Conservation (phyloP, 1,140 invertebrate genomes). For the Eueides isabella region DNA sequence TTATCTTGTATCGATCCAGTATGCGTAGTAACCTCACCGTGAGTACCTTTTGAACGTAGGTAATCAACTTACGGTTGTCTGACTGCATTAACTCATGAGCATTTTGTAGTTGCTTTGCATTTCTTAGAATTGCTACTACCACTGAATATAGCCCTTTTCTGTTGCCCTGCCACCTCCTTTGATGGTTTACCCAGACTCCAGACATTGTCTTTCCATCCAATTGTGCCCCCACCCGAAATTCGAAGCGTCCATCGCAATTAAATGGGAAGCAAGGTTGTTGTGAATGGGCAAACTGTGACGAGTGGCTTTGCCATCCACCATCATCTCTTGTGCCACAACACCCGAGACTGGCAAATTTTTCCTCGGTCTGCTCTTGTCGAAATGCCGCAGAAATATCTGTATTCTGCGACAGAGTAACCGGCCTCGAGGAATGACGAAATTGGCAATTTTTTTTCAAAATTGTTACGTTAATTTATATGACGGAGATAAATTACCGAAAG, state of each 20-base stretch:
- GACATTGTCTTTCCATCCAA: no score
- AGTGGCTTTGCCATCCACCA: slow-evolving; percentile 39
- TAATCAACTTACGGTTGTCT: slow-evolving; percentile 42
- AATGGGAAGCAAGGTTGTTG: slow-evolving; percentile 39
- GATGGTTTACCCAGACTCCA: slow-evolving; percentile 30
- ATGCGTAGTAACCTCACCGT: slow-evolving; percentile 28
- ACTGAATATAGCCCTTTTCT: slow-evolving; percentile 59
- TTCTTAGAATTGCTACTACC: slow-evolving; percentile 29
- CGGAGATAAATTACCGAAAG: no score
- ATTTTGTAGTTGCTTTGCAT: slow-evolving; percentile 24
- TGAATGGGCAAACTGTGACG: slow-evolving; percentile 40
- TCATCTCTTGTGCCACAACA: slow-evolving; percentile 19
- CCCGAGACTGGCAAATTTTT: no score
- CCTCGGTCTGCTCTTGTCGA: no score
- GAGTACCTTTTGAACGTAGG: slow-evolving; percentile 37
- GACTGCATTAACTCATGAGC: slow-evolving; percentile 39
- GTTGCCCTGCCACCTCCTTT: slow-evolving; percentile 58
- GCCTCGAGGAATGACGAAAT: slow-evolving; percentile 82
- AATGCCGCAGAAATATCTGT: slow-evolving; percentile 37
- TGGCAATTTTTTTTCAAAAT: slow-evolving; percentile 80
- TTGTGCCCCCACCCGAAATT: slow-evolving; percentile 22
- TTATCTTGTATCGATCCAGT: slow-evolving; percentile 16
- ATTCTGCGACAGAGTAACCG: slow-evolving; percentile 45
- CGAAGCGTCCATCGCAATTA: slow-evolving; percentile 56
- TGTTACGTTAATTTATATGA: no score